Evolutionary conservation across 64 coral and sea anemone species (phyloP), one percentile per base, ranked within the genome.

Genomic region (Stichodactyla helianthus): DNA sequence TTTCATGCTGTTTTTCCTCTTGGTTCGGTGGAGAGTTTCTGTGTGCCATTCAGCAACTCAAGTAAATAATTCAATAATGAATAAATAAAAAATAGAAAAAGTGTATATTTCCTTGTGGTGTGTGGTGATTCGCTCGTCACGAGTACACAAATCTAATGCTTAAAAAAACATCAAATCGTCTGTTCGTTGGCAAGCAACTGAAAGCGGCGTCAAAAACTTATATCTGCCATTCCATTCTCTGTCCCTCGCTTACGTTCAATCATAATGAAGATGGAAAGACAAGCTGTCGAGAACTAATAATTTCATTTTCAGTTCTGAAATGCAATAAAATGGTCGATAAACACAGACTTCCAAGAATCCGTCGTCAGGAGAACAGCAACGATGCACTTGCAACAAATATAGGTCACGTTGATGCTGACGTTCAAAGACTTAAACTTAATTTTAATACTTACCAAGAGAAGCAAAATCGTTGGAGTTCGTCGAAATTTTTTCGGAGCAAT

Each of bases 381-480:
- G 68, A 74, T 23, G 5, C 68, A 31, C 68, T 74, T 74, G 68
- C 68, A 74, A 74, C 26, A 74, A 74, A 23, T 74, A 74, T 81
- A 53, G 50, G 35, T 19, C 52, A 51, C 18, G 50, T 81, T 19
- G 51, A 81, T 16, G 52, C 53, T 81, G 78, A 81, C 20, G 10
- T 81, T 20, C 78, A 81, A 81, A 81, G 52, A 52, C 50, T 81
- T 54, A 51, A 81, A 54, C n/a, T 50, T 44, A 81, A 81, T 81
- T 18, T 15, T 8, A 53, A 14, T 7, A 13, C 23, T 4, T 52
- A 8, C 13, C 16, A 81, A 51, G 78, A 81, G 78, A 81, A 54
- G 9, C 78, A 51, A 17, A 52, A 52, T 53, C 78, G 52, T 5
- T 81, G 78, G 78, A 52, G 52, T 20, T 81, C 78, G 35, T 51